Percentiles rank a stretch among this genome's conserved stretches.
These are phyloP conservation scores for Bombus consobrinus DNA, from an alignment of 1,140 invertebrate species.

Conservation along the genomic window DNA sequence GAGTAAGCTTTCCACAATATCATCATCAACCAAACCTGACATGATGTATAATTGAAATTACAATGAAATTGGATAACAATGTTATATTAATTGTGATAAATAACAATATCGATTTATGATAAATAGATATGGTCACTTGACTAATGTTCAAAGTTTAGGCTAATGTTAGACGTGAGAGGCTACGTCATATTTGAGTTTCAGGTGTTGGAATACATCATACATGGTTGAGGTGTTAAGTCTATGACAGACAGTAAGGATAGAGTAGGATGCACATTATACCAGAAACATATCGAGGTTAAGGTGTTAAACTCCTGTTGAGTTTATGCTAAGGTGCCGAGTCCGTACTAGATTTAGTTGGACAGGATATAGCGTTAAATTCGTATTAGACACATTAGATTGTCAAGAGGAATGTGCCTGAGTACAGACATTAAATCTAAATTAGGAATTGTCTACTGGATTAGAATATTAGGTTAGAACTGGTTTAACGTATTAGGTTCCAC, in stretches of 20 bases:
- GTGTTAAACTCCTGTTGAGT: constrained; percentile 24
- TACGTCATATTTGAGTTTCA: not conserved
- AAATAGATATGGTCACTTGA: not conserved
- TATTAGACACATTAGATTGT: constrained; percentile 14
- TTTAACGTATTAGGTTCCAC: no score
- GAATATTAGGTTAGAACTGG: not conserved
- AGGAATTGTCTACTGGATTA: not conserved
- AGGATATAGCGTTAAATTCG: not conserved
- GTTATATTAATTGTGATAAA: not conserved
- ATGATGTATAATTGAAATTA: not conserved
- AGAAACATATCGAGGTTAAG: constrained; percentile 4
- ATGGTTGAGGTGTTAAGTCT: constrained; percentile 15
- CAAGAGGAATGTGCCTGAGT: not conserved
- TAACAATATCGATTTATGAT: no score
- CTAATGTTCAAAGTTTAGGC: not conserved
- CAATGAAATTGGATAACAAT: not conserved
- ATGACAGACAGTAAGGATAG: constrained; percentile 25
- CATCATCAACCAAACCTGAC: no score
- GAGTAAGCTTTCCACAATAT: not conserved
- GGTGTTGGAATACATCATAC: not conserved
- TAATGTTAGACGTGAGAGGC: not conserved
- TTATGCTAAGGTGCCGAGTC: constrained; percentile 4
- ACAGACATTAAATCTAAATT: constrained; percentile 18
- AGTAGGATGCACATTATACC: constrained; percentile 13
- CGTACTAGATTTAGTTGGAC: not conserved